These are phyloP conservation scores for Scrobipalpa atriplicella DNA, from an alignment of 2,888 invertebrate species.

Conservation along the genomic window DNA sequence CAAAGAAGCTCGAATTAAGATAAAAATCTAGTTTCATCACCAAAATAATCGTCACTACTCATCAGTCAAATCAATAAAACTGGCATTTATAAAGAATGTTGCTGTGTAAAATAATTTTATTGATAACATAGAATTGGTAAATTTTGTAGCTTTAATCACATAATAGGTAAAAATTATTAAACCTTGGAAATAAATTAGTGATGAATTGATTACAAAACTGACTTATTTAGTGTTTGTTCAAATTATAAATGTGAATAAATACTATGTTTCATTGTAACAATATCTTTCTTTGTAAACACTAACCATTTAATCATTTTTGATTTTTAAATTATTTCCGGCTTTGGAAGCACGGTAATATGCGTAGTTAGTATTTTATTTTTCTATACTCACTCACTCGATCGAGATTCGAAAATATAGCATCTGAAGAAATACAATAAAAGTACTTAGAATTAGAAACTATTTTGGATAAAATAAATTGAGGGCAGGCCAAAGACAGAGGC, in stretches of 20 bases:
- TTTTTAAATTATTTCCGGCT: neutral
- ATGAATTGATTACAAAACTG: neutral
- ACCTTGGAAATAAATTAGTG: neutral
- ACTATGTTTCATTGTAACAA: neutral
- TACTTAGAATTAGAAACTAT: no score
- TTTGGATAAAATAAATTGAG: no score
- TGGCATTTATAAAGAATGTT: slow-evolving; percentile 13
- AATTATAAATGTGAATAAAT: neutral
- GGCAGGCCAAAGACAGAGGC: no score
- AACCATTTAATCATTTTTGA: neutral
- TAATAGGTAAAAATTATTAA: neutral
- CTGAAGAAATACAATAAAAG: no score
- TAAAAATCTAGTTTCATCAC: slow-evolving; percentile 19
- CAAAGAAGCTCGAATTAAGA: slow-evolving; percentile 1
- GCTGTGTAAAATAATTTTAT: neutral
- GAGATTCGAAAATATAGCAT: no score
- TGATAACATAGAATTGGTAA: neutral
- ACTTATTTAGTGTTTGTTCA: neutral
- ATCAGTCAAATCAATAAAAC: slow-evolving; percentile 14
- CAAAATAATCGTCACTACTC: slow-evolving; percentile 23
- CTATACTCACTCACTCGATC: no score
- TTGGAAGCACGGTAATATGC: neutral
- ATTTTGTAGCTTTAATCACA: neutral
- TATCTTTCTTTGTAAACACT: neutral
- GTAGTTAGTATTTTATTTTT: no score